Evolutionary conservation across 2,113 vertebrate species (phyloP).

Genomic region (Gobio gobio): DNA sequence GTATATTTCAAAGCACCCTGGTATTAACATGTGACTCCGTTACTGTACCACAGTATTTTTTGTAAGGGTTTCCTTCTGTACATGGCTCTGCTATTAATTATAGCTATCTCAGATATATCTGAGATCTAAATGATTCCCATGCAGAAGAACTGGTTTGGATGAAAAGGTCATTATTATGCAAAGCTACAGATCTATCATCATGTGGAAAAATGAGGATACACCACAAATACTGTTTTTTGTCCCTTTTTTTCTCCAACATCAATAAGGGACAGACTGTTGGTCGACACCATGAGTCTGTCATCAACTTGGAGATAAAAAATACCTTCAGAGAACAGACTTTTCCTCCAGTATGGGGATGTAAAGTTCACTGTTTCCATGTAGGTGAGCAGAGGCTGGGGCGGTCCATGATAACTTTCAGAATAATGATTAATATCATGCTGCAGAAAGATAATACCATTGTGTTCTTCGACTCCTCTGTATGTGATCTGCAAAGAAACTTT

Average conservation of each 20-base stretch:
- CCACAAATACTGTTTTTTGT: conserved; percentile 8
- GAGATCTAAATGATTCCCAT: background rate
- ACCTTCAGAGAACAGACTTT: conserved; percentile 23
- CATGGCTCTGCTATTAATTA: background rate
- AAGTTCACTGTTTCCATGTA: background rate
- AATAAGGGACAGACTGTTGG: background rate
- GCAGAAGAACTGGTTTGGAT: background rate
- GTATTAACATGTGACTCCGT: background rate
- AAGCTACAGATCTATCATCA: background rate
- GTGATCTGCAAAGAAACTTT: conserved; percentile 70
- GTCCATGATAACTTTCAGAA: rapidly evolving
- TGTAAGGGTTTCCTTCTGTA: background rate
- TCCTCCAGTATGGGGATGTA: background rate
- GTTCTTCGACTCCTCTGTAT: background rate
- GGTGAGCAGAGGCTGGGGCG: rapidly evolving
- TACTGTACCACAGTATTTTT: background rate
- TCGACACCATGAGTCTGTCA: conserved; percentile 24
- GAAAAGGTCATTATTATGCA: background rate
- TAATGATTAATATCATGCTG: rapidly evolving
- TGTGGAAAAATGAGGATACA: conserved; percentile 5
- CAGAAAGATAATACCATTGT: rapidly evolving
- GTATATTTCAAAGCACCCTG: background rate
- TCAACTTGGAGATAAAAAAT: background rate
- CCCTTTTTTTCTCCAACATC: rapidly evolving
- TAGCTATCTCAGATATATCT: background rate